A percentile compares a stretch with the other conserved stretches of the same genome.
These are phyloP conservation scores for Pseudopipra pipra DNA, from an alignment of 2,113 vertebrate genomes.

Conservation along the genomic window DNA sequence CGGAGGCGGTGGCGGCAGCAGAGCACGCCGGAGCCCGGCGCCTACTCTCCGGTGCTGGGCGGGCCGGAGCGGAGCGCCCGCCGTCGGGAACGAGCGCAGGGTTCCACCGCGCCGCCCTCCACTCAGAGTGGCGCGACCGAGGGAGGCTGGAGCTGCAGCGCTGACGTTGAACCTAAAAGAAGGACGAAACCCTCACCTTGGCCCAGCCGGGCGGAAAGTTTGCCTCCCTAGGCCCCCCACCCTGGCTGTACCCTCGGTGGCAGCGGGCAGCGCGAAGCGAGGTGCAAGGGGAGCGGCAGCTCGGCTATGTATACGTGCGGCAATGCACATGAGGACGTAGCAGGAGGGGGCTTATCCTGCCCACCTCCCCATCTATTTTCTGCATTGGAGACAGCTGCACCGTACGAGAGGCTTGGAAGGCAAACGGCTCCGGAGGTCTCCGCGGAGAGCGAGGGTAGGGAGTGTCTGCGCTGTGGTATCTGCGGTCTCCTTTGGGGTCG, in stretches of 20 bases:
- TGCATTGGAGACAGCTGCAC: neutral
- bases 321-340: neutral
- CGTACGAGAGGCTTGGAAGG: neutral
- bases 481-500: neutral
- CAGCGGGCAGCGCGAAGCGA: neutral
- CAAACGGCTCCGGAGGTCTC: neutral
- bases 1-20: neutral
- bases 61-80: neutral
- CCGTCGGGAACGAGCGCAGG: neutral
- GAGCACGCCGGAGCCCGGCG: neutral
- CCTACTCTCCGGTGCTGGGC: slow-evolving; percentile 12
- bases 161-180: neutral
- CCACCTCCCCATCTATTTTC: neutral
- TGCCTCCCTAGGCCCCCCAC: neutral
- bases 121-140: neutral
- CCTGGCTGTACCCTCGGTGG: too few species aligned
- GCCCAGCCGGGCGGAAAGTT: neutral
- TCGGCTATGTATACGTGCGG: neutral
- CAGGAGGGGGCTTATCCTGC: neutral
- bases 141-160: neutral
- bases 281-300: too few species aligned
- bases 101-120: neutral
- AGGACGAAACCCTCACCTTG: neutral
- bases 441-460: neutral
- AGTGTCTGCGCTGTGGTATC: too few species aligned